phyloP scores from a whole-genome alignment of 2,113 vertebrate species.

The Asarcornis scutulata region DNA sequence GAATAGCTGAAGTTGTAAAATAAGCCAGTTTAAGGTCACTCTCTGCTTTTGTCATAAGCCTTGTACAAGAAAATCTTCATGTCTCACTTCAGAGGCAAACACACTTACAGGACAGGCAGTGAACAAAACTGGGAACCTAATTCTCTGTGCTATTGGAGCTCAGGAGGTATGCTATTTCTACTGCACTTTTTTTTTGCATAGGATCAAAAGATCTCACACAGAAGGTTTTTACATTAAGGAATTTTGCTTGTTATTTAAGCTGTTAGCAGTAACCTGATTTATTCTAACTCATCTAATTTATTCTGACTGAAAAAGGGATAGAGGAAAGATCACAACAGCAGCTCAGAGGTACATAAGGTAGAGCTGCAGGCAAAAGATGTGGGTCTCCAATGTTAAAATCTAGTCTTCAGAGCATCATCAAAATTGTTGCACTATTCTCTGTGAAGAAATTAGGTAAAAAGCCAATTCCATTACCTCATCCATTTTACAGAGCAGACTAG shows the following conservation, averaged over 20 bases:
- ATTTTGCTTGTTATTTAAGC: neutral
- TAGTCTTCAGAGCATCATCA: neutral
- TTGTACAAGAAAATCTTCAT: neutral
- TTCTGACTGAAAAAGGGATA: neutral
- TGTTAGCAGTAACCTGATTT: neutral
- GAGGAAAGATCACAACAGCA: neutral
- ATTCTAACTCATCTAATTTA: neutral
- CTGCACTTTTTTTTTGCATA: neutral
- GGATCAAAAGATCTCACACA: neutral
- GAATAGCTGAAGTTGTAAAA: neutral
- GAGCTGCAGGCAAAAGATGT: neutral
- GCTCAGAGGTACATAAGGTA: neutral
- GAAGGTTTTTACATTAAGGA: neutral
- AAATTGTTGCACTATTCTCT: neutral
- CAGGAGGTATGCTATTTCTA: neutral
- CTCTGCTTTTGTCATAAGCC: neutral
- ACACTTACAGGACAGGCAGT: neutral
- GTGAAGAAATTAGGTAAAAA: neutral
- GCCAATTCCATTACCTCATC: neutral
- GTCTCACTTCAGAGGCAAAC: neutral
- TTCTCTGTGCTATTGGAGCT: neutral
- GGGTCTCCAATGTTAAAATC: neutral
- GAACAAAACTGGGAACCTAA: rapidly evolving
- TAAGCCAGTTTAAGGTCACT: neutral
- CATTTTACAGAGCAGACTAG: neutral